These are phyloP conservation scores for Drosophila nigromelanica DNA, from an alignment of 1,140 invertebrate species.

Conservation along the genomic window DNA sequence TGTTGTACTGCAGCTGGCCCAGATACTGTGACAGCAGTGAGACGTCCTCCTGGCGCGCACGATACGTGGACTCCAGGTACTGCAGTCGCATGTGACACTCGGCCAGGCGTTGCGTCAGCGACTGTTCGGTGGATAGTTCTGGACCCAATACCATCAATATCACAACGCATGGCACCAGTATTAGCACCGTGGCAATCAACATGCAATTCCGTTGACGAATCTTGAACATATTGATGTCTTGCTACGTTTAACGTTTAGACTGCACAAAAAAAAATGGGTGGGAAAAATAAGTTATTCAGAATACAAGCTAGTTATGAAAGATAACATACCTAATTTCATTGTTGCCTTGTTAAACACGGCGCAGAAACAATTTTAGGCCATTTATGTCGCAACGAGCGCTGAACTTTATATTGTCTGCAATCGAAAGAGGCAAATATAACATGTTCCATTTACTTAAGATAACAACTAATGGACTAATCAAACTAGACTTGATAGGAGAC, in stretches of 20 bases:
- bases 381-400: neutral
- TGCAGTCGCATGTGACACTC: constrained; percentile 89
- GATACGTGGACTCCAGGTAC: constrained; percentile 89
- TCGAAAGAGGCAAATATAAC: neutral
- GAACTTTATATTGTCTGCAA: constrained; percentile 4
- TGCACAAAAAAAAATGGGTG: neutral
- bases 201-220: constrained; percentile 85
- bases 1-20: constrained; percentile 74
- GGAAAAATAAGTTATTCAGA: neutral
- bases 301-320: neutral
- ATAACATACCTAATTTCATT: constrained; percentile 26
- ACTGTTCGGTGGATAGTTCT: constrained; percentile 87
- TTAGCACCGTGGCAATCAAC: constrained; percentile 84
- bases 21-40: constrained; percentile 87
- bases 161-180: constrained; percentile 85
- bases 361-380: neutral
- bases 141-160: constrained; percentile 84
- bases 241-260: constrained; percentile 6
- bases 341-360: neutral
- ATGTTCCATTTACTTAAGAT: neutral
- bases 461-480: no score
- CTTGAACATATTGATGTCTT: constrained; percentile 62
- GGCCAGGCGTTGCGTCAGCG: constrained; percentile 88
- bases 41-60: constrained; percentile 89
- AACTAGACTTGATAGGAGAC: neutral